Conservation (phyloP, 2,113 vertebrate genomes). For the Cavia aperea region DNA sequence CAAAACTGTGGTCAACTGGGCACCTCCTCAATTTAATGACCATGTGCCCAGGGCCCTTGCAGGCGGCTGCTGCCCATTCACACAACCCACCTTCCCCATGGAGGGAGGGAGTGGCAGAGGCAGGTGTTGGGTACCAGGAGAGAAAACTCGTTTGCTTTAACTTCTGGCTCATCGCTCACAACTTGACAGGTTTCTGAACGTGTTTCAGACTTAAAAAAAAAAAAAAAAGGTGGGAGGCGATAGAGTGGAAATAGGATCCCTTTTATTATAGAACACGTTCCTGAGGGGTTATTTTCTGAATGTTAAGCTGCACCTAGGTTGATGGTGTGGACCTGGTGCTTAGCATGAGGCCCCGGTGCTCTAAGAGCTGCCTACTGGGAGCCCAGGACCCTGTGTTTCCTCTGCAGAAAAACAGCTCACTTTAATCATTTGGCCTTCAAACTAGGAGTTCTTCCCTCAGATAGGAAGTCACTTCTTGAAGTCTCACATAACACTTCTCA, state of each 20-base stretch:
- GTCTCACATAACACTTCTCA: no score
- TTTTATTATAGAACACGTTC: slow-evolving; percentile 51
- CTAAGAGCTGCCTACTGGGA: background rate
- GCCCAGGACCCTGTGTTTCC: background rate
- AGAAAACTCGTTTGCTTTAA: slow-evolving; percentile 30
- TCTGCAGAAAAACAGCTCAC: background rate
- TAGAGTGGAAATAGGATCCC: slow-evolving; percentile 52
- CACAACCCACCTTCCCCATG: background rate
- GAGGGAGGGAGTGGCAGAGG: background rate
- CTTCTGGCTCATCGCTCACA: slow-evolving; percentile 49
- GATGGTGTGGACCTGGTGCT: background rate
- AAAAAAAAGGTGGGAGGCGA: slow-evolving; percentile 25
- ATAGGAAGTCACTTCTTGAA: background rate
- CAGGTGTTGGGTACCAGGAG: background rate
- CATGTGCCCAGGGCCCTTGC: rapidly evolving
- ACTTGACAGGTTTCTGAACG: slow-evolving; percentile 40
- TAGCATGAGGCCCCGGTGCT: background rate
- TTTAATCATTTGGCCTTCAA: background rate
- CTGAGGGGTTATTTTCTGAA: slow-evolving; percentile 55
- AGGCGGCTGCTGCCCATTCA: background rate
- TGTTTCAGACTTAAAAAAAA: slow-evolving; percentile 38
- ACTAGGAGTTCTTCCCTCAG: background rate
- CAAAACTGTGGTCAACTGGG: background rate
- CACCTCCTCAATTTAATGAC: background rate
- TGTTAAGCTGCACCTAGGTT: slow-evolving; percentile 42